A percentile compares a stretch with the other conserved stretches of the same genome.
These are phyloP conservation scores for Drosophila neotestacea DNA, from an alignment of 2,888 invertebrate species.

Conservation along the genomic window DNA sequence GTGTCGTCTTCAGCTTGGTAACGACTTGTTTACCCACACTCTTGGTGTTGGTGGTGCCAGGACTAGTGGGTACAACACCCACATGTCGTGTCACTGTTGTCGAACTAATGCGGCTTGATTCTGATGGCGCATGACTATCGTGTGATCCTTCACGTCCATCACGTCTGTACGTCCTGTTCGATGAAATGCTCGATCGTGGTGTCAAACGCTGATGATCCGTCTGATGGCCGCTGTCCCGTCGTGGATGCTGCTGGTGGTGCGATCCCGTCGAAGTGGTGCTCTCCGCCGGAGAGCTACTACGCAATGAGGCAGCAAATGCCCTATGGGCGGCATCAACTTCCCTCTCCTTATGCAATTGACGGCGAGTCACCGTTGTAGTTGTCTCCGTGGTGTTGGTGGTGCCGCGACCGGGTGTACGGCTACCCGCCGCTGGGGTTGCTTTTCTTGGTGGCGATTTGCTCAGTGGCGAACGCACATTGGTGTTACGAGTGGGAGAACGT, in stretches of 20 bases:
- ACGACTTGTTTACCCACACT: conserved; percentile 69
- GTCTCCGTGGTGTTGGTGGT: conserved; percentile 53
- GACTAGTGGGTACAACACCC: conserved; percentile 62
- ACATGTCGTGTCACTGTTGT: conserved; percentile 82
- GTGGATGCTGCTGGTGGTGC: conserved; percentile 52
- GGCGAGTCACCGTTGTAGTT: conserved; percentile 58
- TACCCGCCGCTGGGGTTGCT: conserved; percentile 18
- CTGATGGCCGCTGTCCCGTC: conserved; percentile 86
- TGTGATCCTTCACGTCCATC: conserved; percentile 84
- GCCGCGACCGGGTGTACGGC: conserved; percentile 31
- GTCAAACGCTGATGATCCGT: conserved; percentile 69
- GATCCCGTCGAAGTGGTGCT: conserved; percentile 79
- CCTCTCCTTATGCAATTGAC: conserved; percentile 80
- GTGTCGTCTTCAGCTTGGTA: conserved; percentile 71
- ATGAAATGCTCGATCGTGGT: conserved; percentile 81
- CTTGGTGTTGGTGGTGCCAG: conserved; percentile 62
- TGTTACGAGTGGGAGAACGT: conserved; percentile 51
- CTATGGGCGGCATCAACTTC: conserved; percentile 89
- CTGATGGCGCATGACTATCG: conserved; percentile 83
- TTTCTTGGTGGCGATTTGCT: conserved; percentile 54
- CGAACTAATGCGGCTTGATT: conserved; percentile 83
- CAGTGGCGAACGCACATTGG: conserved; percentile 42
- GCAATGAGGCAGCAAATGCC: conserved; percentile 90
- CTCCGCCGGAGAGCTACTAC: conserved; percentile 88
- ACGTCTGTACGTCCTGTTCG: conserved; percentile 75